Conservation (phyloP, 2,888 invertebrate species). For the Chymomyza procnemis region DNA sequence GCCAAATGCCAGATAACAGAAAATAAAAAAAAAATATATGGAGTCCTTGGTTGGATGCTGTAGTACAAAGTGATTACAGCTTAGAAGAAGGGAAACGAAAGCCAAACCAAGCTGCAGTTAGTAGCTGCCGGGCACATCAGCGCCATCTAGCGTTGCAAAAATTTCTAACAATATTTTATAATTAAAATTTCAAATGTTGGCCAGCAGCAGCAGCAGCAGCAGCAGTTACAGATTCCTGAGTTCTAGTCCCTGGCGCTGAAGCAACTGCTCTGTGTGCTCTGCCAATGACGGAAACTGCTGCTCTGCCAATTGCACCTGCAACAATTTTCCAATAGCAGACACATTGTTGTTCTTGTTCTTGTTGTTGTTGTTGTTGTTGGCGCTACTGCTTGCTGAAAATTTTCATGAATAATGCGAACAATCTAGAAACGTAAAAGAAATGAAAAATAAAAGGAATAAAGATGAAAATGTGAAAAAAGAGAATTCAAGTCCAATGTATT, state of each 20-base stretch:
- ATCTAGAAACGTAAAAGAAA: slow-evolving; percentile 16
- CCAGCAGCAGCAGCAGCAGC: slow-evolving; percentile 16
- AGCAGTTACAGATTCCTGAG: slow-evolving; percentile 1
- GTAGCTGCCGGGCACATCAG: slow-evolving; percentile 11
- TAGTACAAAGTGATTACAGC: not conserved
- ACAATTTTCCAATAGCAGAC: slow-evolving; percentile 25
- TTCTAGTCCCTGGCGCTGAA: no score
- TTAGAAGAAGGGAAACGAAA: not conserved
- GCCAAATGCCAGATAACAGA: slow-evolving; percentile 59
- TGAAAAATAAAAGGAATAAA: not conserved
- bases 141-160: slow-evolving; percentile 23
- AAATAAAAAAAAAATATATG: slow-evolving; percentile 8
- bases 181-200: slow-evolving; percentile 49
- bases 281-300: slow-evolving; percentile 11
- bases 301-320: slow-evolving; percentile 2
- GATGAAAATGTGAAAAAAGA: not conserved
- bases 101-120: not conserved
- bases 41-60: slow-evolving; percentile 1
- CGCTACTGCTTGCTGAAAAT: not conserved
- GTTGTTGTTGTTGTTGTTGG: slow-evolving; percentile 2
- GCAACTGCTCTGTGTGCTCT: not conserved
- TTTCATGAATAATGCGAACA: slow-evolving; percentile 8
- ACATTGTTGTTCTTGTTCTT: slow-evolving; percentile 10
- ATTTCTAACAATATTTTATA: slow-evolving; percentile 47
- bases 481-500: slow-evolving; percentile 20